phyloP scores from a whole-genome alignment of 2,797 vertebrate genomes.

The Myotis pilosus region DNA sequence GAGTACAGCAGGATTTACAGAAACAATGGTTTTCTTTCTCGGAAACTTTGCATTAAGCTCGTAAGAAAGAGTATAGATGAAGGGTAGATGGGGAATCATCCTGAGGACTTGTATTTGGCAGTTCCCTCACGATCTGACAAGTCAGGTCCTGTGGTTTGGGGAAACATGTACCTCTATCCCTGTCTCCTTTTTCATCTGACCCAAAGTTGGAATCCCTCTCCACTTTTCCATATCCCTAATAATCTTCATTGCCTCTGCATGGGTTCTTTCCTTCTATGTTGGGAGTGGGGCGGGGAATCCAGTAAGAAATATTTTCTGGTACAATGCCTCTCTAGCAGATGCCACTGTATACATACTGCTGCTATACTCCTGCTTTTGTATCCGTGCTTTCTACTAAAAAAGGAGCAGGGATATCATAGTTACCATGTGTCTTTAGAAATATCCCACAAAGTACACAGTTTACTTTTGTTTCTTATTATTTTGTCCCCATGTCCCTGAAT shows the following conservation, averaged over 20 bases:
- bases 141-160: not conserved
- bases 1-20: not conserved
- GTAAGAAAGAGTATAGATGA: not conserved
- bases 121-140: not conserved
- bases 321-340: not conserved
- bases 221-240: not conserved
- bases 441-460: not conserved
- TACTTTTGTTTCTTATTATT: not conserved
- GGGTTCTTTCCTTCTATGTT: not conserved
- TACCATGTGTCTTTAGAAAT: not conserved
- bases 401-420: not conserved
- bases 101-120: not conserved
- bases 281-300: not conserved
- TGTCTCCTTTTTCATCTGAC: not conserved
- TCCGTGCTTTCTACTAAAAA: constrained; percentile 1
- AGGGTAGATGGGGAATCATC: not conserved
- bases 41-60: not conserved
- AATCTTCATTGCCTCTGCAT: not conserved
- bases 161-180: not conserved
- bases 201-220: not conserved
- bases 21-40: not conserved
- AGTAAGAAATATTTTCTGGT: not conserved
- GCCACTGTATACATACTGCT: not conserved
- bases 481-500: not conserved
- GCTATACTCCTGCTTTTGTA: not conserved